Evolutionary conservation across 1,140 invertebrate species (phyloP).

Genomic region (Calycopis cecrops): DNA sequence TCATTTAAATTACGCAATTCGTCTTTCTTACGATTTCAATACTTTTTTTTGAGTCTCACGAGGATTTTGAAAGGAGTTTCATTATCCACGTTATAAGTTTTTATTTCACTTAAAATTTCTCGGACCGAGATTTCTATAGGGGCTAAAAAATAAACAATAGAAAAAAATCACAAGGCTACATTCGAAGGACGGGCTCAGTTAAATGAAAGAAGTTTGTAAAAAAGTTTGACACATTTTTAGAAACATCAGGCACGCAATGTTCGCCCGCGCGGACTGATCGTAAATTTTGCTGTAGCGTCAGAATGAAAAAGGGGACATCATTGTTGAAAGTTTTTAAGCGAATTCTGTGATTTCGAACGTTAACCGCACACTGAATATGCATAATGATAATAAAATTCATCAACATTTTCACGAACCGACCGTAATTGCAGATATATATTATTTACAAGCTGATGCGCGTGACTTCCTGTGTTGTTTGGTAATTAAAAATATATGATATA

Average conservation of each 20-base stretch:
- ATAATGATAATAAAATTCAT: slow-evolving; percentile 43
- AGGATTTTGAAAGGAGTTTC: slow-evolving; percentile 43
- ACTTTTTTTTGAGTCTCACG: slow-evolving; percentile 18
- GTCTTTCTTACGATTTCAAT: slow-evolving; percentile 12
- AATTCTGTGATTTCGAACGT: slow-evolving; percentile 52
- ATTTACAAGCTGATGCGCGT: background rate
- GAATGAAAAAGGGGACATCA: slow-evolving; percentile 71
- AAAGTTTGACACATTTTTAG: slow-evolving; percentile 74
- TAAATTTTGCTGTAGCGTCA: slow-evolving; percentile 69
- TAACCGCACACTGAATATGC: slow-evolving; percentile 47
- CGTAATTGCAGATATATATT: slow-evolving; percentile 4
- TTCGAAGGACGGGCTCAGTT: slow-evolving; percentile 61
- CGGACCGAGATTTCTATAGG: slow-evolving; percentile 62
- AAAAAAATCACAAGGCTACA: slow-evolving; percentile 62
- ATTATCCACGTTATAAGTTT: slow-evolving; percentile 38
- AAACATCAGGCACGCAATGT: slow-evolving; percentile 69
- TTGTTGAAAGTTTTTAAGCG: slow-evolving; percentile 70
- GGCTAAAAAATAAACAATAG: slow-evolving; percentile 66
- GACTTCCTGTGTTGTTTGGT: no score
- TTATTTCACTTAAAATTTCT: slow-evolving; percentile 57
- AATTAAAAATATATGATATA: no score
- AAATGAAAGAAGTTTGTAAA: slow-evolving; percentile 74
- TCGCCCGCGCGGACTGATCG: slow-evolving; percentile 52
- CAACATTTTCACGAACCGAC: slow-evolving; percentile 29
- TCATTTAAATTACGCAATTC: slow-evolving; percentile 9